Conservation (phyloP, 2,888 invertebrate genomes). For the Phengaris arion region DNA sequence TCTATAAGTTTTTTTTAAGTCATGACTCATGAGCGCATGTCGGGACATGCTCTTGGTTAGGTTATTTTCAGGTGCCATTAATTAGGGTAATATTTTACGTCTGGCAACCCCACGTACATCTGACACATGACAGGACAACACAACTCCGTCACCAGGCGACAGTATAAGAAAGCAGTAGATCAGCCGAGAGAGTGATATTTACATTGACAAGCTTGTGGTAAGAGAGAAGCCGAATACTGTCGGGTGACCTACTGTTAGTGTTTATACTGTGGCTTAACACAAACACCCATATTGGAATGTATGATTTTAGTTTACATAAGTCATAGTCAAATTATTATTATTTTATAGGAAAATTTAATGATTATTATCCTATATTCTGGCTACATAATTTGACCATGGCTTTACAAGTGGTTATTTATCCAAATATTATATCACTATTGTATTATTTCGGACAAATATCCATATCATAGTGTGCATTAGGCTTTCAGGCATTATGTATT, state of each 20-base stretch:
- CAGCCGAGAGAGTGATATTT: constrained; percentile 35
- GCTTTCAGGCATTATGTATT: constrained; percentile 23
- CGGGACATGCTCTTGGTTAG: no score
- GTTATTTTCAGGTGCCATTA: no score
- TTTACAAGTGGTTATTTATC: constrained; percentile 11
- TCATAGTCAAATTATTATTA: constrained; percentile 26
- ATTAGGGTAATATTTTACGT: no score
- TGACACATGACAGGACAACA: constrained; percentile 33
- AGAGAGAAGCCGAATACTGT: constrained; percentile 25
- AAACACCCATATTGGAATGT: constrained; percentile 36
- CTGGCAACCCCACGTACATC: constrained; percentile 4
- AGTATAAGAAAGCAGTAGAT: constrained; percentile 40
- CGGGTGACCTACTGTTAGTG: constrained; percentile 36
- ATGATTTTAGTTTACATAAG: constrained; percentile 23
- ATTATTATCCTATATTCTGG: not conserved
- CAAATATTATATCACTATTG: not conserved
- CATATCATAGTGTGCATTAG: constrained; percentile 7
- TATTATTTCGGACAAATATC: constrained; percentile 15
- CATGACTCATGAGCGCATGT: no score
- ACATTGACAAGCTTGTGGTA: constrained; percentile 32
- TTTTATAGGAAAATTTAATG: not conserved
- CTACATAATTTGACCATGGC: constrained; percentile 11
- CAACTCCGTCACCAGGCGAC: constrained; percentile 42
- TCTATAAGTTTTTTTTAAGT: no score
- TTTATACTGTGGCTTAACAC: constrained; percentile 39